phyloP scores from a whole-genome alignment of 2,797 vertebrate genomes.

The Spinus olivaceus region DNA sequence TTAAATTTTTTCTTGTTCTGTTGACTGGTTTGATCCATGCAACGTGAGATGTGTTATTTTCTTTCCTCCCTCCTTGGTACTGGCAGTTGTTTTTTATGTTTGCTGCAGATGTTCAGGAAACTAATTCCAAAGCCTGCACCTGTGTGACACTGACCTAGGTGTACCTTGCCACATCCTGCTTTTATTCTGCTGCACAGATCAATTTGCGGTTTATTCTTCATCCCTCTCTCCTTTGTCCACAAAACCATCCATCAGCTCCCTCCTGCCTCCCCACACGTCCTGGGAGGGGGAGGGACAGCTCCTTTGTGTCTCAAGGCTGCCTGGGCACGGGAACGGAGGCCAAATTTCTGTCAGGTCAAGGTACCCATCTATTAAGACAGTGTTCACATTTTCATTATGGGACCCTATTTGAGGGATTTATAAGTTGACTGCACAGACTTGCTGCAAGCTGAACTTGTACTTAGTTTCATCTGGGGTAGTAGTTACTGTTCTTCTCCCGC shows the following conservation, averaged over 20 bases:
- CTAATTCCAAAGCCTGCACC: conserved; percentile 45
- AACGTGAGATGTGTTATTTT: neutral
- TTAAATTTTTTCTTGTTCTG: neutral
- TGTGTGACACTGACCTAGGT: conserved; percentile 49
- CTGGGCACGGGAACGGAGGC: neutral
- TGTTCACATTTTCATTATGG: conserved; percentile 17
- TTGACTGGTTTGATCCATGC: conserved; percentile 34
- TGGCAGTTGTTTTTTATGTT: conserved; percentile 40
- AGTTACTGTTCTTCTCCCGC: neutral
- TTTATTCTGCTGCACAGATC: conserved; percentile 40
- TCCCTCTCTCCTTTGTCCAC: conserved; percentile 5
- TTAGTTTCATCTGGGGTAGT: neutral
- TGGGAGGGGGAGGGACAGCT: neutral
- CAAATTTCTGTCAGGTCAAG: conserved; percentile 16
- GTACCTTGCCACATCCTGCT: conserved; percentile 36
- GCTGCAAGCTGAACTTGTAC: neutral
- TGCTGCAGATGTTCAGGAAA: conserved; percentile 72
- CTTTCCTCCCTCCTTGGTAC: neutral
- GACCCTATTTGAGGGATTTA: neutral
- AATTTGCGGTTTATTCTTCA: conserved; percentile 4
- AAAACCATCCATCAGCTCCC: neutral
- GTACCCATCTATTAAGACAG: neutral
- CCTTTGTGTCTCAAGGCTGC: neutral
- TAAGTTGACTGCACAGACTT: neutral
- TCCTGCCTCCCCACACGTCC: neutral